These are phyloP conservation scores for Micromys minutus DNA, from an alignment of 2,113 vertebrate genomes.

Conservation along the genomic window DNA sequence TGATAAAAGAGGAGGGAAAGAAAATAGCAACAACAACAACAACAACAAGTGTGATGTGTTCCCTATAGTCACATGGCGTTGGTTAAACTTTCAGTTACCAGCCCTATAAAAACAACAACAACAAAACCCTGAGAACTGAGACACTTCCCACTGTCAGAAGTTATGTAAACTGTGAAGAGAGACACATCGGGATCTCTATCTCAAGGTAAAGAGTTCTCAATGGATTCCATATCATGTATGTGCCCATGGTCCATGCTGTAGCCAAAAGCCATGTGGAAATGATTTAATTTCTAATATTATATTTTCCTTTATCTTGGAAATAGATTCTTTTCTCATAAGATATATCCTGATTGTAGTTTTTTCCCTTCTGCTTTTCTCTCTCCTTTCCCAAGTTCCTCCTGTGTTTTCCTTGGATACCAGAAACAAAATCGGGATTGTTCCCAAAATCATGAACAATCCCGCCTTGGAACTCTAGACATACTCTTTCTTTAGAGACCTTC, in stretches of 20 bases:
- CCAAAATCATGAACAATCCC: too few relatives aligned
- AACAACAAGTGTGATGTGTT: neutral
- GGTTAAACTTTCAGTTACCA: neutral
- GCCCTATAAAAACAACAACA: neutral
- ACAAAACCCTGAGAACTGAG: neutral
- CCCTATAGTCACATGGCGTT: neutral
- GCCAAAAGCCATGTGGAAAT: neutral
- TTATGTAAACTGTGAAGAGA: neutral
- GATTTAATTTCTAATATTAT: neutral
- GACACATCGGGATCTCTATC: neutral
- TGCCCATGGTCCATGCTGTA: neutral
- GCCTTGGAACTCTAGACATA: neutral
- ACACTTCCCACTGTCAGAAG: neutral
- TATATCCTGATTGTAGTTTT: neutral
- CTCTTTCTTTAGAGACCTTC: neutral
- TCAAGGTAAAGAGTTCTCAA: neutral
- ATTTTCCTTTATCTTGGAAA: neutral
- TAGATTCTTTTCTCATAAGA: neutral
- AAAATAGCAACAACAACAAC: too few relatives aligned
- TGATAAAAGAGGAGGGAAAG: neutral
- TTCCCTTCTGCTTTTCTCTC: neutral
- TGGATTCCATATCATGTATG: neutral
- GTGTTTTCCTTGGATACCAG: neutral
- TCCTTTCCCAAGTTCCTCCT: neutral
- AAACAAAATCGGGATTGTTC: neutral